Base-by-base conservation (phyloP, 2,888 invertebrate genomes). In the Drosophila prostipennis region DNA sequence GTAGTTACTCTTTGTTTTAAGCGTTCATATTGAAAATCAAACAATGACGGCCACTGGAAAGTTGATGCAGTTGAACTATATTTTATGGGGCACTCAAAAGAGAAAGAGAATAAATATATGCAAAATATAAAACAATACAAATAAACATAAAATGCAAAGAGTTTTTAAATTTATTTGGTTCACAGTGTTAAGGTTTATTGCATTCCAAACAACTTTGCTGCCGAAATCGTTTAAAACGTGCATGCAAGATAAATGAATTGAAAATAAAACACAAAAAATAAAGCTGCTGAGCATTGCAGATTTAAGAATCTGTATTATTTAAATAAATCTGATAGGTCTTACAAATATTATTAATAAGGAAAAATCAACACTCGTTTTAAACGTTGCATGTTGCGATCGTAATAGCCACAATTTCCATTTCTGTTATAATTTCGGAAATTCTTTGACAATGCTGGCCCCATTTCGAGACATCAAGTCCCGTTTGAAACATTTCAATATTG, bases 71-170 rank as follows among this genome's bases (percentile, higher is more conserved):
- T 76, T 78, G 74, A 78, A 78, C 78, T 69, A 72, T 72, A 86
- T 86, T 74, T 86, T 73, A 80, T 83, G 80, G 78, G 68, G 78
- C 56, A 63, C 48, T 60, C 72, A 71, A 55, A 51, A 26, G 67
- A 26, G 45, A 37, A 37, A 37, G 16, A 34, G 37, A 52, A 52
- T 16, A 52, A 52, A 65, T 39, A 39, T 49, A 29, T 42, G 37
- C 51, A 37, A 29, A 63, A 16, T 7, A 16, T 49, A 45, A 43
- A 40, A 10, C 52, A 26, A 45, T 34, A 26, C 23, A 52, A 65
- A 65, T 52, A 52, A 37, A 65, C 34, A 39, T 5, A 19, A n/a
- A 36, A 52, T 26, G 13, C 8, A 19, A 39, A 14, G 23, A n/a
- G 45, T 52, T 43, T 63, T 51, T 45, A 52, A 64, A 64, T 64